Evolutionary conservation across 2,888 invertebrate species (phyloP).

Genomic region (Eucera pruinosa): DNA sequence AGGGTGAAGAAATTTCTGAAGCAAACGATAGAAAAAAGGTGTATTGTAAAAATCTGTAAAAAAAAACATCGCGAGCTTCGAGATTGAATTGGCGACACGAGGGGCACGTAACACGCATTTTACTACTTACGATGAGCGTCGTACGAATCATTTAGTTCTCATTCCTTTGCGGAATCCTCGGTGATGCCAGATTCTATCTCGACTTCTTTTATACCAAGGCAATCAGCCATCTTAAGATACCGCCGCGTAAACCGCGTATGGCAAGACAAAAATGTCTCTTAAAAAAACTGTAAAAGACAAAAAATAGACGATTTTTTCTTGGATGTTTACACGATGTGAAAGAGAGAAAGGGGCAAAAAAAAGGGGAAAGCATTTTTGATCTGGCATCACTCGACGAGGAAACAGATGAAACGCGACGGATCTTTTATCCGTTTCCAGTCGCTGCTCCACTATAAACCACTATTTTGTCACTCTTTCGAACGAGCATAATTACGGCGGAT

Average conservation of each 20-base stretch:
- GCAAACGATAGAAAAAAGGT: too few species aligned
- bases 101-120: slow-evolving; percentile 1
- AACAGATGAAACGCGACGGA: slow-evolving; percentile 21
- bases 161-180: slow-evolving; percentile 33
- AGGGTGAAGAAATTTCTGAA: too few species aligned
- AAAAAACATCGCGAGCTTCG: too few species aligned
- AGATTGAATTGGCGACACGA: background rate
- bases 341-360: background rate
- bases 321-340: slow-evolving; percentile 43
- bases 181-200: slow-evolving; percentile 55
- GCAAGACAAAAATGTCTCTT: too few species aligned
- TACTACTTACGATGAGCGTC: slow-evolving; percentile 14
- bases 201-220: slow-evolving; percentile 44
- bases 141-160: slow-evolving; percentile 31
- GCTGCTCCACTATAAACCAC: slow-evolving; percentile 36
- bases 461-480: slow-evolving; percentile 13
- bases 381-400: slow-evolving; percentile 60
- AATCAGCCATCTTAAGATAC: background rate
- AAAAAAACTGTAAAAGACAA: background rate
- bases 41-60: too few species aligned
- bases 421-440: slow-evolving; percentile 34
- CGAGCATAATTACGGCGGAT: background rate
- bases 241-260: background rate
- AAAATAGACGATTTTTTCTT: slow-evolving; percentile 28
- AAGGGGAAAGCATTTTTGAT: slow-evolving; percentile 22